A percentile compares a stretch with the other conserved stretches of the same genome.
phyloP scores from a whole-genome alignment of 2,888 invertebrate species.

The Polydrusus tereticollis region DNA sequence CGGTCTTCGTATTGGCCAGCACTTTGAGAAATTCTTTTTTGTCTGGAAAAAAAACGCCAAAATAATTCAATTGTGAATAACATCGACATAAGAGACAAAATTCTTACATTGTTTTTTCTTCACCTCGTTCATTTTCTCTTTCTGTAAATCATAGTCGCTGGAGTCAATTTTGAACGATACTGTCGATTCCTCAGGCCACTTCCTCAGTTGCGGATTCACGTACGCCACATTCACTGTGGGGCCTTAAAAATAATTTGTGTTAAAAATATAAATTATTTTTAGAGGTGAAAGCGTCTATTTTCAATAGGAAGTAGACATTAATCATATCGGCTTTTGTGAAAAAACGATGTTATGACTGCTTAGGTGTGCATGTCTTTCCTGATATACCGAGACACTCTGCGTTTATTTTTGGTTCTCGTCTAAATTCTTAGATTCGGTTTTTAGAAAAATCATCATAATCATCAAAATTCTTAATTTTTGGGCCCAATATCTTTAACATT shows the following conservation, averaged over 20 bases:
- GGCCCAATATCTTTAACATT: too few relatives aligned
- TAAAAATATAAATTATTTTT: slow-evolving; percentile 44
- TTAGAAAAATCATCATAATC: too few relatives aligned
- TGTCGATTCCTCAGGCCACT: slow-evolving; percentile 58
- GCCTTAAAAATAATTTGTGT: slow-evolving; percentile 34
- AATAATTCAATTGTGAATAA: too few relatives aligned
- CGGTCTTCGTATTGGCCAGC: slow-evolving; percentile 59
- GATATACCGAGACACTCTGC: too few relatives aligned
- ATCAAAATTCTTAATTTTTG: too few relatives aligned
- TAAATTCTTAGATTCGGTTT: too few relatives aligned
- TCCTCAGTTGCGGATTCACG: slow-evolving; percentile 58
- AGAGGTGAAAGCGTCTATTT: slow-evolving; percentile 18
- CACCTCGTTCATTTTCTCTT: slow-evolving; percentile 36
- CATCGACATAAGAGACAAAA: background rate
- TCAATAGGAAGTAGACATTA: slow-evolving; percentile 9
- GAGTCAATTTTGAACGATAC: slow-evolving; percentile 53
- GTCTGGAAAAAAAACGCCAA: slow-evolving; percentile 43
- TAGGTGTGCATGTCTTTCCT: too few relatives aligned
- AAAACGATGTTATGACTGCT: too few relatives aligned
- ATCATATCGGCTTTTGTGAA: slow-evolving; percentile 19
- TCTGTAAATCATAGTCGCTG: slow-evolving; percentile 42
- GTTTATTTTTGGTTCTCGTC: too few relatives aligned
- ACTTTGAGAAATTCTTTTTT: slow-evolving; percentile 61
- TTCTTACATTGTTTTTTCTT: slow-evolving; percentile 37
- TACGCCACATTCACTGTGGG: slow-evolving; percentile 53